These are phyloP conservation scores for Galemys pyrenaicus DNA, from an alignment of 2,113 vertebrate genomes.

Conservation along the genomic window DNA sequence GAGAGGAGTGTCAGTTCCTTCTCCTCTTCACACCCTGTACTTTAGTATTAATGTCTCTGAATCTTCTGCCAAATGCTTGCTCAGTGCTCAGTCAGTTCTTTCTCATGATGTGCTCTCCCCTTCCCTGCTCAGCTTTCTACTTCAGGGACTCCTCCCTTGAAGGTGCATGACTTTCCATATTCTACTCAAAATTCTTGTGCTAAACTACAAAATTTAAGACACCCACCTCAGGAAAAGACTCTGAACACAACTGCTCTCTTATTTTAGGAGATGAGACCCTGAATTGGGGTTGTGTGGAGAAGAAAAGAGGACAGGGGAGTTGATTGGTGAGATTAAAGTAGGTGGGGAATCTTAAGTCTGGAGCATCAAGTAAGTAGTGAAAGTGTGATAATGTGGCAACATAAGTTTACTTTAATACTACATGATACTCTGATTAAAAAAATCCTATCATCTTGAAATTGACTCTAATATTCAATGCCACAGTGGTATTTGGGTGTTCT, in stretches of 20 bases:
- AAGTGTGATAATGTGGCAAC: neutral
- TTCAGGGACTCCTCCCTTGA: neutral
- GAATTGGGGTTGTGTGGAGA: fast-evolving
- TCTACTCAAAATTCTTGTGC: neutral
- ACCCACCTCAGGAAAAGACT: neutral
- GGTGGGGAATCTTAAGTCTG: neutral
- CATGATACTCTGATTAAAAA: neutral
- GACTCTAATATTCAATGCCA: neutral
- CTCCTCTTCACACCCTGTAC: neutral
- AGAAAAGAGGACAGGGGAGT: neutral
- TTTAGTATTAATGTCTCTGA: neutral
- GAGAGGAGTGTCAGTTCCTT: neutral
- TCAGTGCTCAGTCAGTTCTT: neutral
- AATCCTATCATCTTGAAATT: neutral
- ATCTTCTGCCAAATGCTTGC: neutral
- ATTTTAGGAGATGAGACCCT: neutral
- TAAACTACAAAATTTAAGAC: neutral
- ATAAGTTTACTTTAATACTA: neutral
- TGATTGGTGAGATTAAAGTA: neutral
- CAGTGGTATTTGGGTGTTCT: neutral
- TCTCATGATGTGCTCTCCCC: neutral
- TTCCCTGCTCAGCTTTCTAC: neutral
- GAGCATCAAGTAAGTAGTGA: neutral
- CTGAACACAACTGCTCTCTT: neutral
- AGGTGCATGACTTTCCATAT: neutral